These are phyloP conservation scores for Caiman crocodilus DNA, from an alignment of 2,797 vertebrate species.

Conservation along the genomic window DNA sequence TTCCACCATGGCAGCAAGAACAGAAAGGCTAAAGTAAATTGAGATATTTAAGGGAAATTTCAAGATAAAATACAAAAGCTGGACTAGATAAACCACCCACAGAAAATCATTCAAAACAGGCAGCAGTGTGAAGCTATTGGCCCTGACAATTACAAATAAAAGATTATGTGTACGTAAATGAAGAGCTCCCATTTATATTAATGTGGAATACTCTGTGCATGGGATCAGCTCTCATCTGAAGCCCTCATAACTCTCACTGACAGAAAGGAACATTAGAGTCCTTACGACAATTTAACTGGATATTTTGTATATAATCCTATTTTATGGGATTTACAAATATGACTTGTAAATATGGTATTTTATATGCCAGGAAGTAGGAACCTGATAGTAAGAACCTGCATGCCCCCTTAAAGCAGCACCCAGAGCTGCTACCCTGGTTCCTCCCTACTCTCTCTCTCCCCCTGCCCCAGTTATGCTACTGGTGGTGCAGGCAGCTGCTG, in stretches of 20 bases:
- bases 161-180: not conserved
- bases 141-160: not conserved
- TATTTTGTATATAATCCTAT: not conserved
- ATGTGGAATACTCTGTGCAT: not conserved
- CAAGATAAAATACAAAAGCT: not conserved
- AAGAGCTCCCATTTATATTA: fast-evolving
- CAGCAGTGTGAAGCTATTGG: not conserved
- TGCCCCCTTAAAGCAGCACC: too few relatives aligned
- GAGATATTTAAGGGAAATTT: slow-evolving; percentile 4
- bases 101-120: not conserved
- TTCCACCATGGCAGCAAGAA: slow-evolving; percentile 5
- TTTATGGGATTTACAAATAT: not conserved
- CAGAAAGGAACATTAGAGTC: not conserved
- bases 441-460: too few relatives aligned
- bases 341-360: not conserved
- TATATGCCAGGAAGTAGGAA: not conserved
- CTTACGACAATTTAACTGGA: not conserved
- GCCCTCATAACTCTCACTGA: not conserved
- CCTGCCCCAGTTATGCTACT: too few relatives aligned
- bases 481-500: too few relatives aligned
- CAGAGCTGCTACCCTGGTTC: too few relatives aligned
- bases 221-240: not conserved
- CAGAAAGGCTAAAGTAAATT: fast-evolving
- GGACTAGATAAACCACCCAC: not conserved
- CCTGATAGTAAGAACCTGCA: not conserved